Evolutionary conservation across 2,888 invertebrate genomes (phyloP).

Genomic region (Polydrusus tereticollis): DNA sequence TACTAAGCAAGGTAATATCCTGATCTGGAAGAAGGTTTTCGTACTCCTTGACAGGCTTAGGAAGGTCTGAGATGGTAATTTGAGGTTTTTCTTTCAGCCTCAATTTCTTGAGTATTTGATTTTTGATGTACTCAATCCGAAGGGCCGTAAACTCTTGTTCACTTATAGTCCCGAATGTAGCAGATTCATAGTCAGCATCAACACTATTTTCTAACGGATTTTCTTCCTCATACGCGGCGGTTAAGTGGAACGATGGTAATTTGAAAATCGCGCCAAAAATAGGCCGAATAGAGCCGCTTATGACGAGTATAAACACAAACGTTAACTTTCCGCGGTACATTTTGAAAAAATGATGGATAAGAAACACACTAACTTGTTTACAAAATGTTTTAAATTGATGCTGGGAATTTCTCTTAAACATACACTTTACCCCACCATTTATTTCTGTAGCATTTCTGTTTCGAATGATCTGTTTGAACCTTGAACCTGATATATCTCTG

Average conservation of each 20-base stretch:
- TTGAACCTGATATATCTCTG: conserved; percentile 66
- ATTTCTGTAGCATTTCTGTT: conserved; percentile 64
- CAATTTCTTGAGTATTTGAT: conserved; percentile 86
- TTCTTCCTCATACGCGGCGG: conserved; percentile 53
- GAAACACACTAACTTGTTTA: conserved; percentile 59
- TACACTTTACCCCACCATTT: conserved; percentile 66
- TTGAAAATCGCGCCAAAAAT: conserved; percentile 60
- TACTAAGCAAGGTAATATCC: conserved; percentile 70
- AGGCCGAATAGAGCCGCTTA: conserved; percentile 54
- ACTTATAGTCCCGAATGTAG: conserved; percentile 37
- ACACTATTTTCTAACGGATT: conserved; percentile 58
- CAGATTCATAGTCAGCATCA: conserved; percentile 46
- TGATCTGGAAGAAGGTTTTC: conserved; percentile 72
- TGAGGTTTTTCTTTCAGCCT: conserved; percentile 82
- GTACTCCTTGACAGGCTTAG: conserved; percentile 82
- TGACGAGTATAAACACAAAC: conserved; percentile 47
- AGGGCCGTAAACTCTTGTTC: conserved; percentile 77
- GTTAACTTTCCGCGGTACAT: conserved; percentile 51
- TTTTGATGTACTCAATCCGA: conserved; percentile 85
- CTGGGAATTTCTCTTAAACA: conserved; percentile 64
- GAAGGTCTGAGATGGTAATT: conserved; percentile 75
- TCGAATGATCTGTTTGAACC: conserved; percentile 67
- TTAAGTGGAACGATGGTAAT: conserved; percentile 41
- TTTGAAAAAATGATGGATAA: conserved; percentile 36
- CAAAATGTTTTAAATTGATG: conserved; percentile 60